phyloP scores from a whole-genome alignment of 2,888 invertebrate genomes.

The Ferdinandea cuprea region DNA sequence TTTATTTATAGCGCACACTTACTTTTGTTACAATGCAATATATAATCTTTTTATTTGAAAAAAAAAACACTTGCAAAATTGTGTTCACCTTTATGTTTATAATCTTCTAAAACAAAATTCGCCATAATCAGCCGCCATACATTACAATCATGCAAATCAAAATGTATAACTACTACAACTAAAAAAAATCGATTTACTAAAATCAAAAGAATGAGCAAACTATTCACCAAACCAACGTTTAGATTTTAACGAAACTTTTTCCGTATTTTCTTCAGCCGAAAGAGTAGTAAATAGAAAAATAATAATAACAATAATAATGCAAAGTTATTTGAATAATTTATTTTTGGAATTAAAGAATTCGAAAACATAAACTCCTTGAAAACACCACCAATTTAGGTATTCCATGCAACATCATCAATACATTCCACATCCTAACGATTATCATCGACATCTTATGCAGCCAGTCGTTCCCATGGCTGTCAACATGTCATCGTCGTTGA shows the following conservation, averaged over 20 bases:
- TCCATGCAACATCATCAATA: conserved; percentile 80
- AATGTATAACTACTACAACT: not conserved
- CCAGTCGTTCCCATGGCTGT: conserved; percentile 28
- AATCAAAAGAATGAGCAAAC: not conserved
- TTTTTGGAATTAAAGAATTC: conserved; percentile 13
- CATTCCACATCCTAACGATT: conserved; percentile 82
- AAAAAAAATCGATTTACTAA: conserved; percentile 2
- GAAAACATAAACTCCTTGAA: conserved; percentile 63
- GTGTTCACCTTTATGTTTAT: conserved; percentile 27
- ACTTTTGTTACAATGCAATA: conserved; percentile 18
- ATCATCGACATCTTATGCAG: conserved; percentile 80
- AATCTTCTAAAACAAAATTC: conserved; percentile 31
- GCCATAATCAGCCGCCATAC: conserved; percentile 20
- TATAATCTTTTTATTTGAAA: conserved; percentile 14
- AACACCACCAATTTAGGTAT: conserved; percentile 79
- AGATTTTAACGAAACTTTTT: conserved; percentile 9
- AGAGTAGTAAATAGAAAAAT: conserved; percentile 17
- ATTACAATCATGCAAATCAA: conserved; percentile 39
- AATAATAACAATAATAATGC: conserved; percentile 6
- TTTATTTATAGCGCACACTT: conserved; percentile 46
- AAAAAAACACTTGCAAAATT: conserved; percentile 33
- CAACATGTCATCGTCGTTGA: conserved; percentile 55
- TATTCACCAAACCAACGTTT: not conserved
- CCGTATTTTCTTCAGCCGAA: conserved; percentile 12
- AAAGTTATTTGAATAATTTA: conserved; percentile 1